Evolutionary conservation across 1,140 invertebrate genomes (phyloP).

Genomic region (Diabrotica virgifera): DNA sequence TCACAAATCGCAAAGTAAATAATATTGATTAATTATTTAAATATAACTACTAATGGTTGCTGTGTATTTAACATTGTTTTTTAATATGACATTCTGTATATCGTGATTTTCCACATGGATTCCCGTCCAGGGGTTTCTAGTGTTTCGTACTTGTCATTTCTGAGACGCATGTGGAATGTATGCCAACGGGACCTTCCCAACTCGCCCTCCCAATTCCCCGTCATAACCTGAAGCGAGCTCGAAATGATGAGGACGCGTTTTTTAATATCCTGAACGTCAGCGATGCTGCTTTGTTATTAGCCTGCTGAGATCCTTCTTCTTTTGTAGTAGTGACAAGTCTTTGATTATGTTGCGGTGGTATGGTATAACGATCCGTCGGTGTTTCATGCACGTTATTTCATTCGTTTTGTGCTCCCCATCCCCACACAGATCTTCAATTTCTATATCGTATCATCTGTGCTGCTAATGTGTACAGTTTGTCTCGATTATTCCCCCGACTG

Average conservation of each 20-base stretch:
- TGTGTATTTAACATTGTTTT: too few species aligned
- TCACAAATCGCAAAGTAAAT: too few species aligned
- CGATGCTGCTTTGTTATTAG: conserved; percentile 17
- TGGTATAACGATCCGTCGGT: neutral
- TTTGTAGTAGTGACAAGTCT: conserved; percentile 20
- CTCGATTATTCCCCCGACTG: too few species aligned
- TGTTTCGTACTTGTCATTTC: neutral
- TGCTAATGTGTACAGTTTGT: too few species aligned
- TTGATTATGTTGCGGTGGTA: conserved; percentile 7
- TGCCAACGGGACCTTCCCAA: conserved; percentile 6
- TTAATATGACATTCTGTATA: neutral
- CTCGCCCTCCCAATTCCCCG: neutral
- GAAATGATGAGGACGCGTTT: conserved; percentile 20
- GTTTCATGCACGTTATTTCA: conserved; percentile 2
- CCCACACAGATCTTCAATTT: neutral
- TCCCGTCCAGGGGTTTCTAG: neutral
- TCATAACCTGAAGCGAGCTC: neutral
- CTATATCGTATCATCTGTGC: neutral
- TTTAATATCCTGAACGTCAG: conserved; percentile 25
- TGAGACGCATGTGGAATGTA: conserved; percentile 7
- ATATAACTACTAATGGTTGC: too few species aligned
- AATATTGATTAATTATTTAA: too few species aligned
- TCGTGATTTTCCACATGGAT: neutral
- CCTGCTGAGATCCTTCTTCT: conserved; percentile 7
- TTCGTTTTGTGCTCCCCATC: neutral